Evolutionary conservation across 2,797 vertebrate genomes (phyloP).

Genomic region (Cyprinodon diabolis): DNA sequence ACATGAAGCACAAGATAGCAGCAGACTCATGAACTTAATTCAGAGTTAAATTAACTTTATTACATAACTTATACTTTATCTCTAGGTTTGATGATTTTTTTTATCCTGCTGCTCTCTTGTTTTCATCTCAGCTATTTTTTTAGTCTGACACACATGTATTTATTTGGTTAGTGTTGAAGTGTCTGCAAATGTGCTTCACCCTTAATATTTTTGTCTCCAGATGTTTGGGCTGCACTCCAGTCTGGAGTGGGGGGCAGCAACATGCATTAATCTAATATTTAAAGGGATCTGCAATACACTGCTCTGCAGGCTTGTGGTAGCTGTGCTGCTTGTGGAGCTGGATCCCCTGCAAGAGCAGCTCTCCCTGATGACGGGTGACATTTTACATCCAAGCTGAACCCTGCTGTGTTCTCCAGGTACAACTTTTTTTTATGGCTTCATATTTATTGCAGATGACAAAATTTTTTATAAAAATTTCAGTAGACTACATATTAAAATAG

Average conservation of each 20-base stretch:
- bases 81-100: background rate
- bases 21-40: slow-evolving; percentile 12
- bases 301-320: slow-evolving; percentile 65
- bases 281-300: slow-evolving; percentile 51
- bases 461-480: background rate
- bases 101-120: background rate
- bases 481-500: background rate
- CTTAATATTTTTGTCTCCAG: background rate
- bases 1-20: slow-evolving; percentile 23
- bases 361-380: slow-evolving; percentile 54
- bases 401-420: slow-evolving; percentile 31
- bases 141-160: background rate
- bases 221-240: background rate
- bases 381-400: slow-evolving; percentile 48
- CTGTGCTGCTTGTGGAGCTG: slow-evolving; percentile 53
- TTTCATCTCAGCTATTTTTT: background rate
- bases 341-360: slow-evolving; percentile 24
- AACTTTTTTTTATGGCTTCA: background rate
- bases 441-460: background rate
- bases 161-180: slow-evolving; percentile 10
- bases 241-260: background rate
- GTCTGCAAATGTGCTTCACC: slow-evolving; percentile 3
- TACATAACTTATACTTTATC: background rate
- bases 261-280: slow-evolving; percentile 16
- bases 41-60: background rate